Conservation (phyloP, 1,140 invertebrate genomes). For the Argopecten irradians region DNA sequence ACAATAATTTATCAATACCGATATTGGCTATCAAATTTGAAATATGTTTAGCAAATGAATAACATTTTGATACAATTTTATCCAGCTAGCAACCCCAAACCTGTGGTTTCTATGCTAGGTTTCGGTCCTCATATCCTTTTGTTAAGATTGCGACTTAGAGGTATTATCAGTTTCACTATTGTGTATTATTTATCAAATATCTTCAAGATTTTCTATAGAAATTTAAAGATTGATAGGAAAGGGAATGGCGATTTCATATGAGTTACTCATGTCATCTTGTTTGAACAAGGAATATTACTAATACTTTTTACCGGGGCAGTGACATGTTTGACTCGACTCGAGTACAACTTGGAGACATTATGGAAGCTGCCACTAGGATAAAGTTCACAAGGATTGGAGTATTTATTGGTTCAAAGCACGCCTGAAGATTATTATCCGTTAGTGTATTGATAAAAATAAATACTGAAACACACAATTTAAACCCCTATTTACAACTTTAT, state of each 20-base stretch:
- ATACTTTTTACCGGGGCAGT: constrained; percentile 35
- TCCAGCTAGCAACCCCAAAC: constrained; percentile 35
- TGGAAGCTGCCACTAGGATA: neutral
- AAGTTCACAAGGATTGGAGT: neutral
- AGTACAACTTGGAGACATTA: neutral
- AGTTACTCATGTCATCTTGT: constrained; percentile 32
- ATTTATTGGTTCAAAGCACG: constrained; percentile 2
- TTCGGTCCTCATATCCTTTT: neutral
- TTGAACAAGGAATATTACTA: constrained; percentile 41
- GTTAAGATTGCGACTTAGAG: constrained; percentile 31
- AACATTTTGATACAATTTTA: constrained; percentile 31
- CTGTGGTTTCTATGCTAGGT: constrained; percentile 30
- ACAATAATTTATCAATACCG: neutral
- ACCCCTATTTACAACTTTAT: neutral
- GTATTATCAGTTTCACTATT: constrained; percentile 40
- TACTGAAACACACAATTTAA: neutral
- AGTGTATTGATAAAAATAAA: constrained; percentile 18
- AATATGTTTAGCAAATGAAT: constrained; percentile 23
- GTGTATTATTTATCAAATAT: constrained; percentile 31
- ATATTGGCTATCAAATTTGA: constrained; percentile 26
- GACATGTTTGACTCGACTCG: constrained; percentile 40
- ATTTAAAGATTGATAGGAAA: constrained; percentile 33
- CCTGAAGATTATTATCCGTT: neutral
- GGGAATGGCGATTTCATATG: constrained; percentile 35
- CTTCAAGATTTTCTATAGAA: constrained; percentile 42